Evolutionary conservation across 2,797 vertebrate genomes (phyloP), one percentile per base, ranked within the genome.

Genomic region (Enteromius radiatus): DNA sequence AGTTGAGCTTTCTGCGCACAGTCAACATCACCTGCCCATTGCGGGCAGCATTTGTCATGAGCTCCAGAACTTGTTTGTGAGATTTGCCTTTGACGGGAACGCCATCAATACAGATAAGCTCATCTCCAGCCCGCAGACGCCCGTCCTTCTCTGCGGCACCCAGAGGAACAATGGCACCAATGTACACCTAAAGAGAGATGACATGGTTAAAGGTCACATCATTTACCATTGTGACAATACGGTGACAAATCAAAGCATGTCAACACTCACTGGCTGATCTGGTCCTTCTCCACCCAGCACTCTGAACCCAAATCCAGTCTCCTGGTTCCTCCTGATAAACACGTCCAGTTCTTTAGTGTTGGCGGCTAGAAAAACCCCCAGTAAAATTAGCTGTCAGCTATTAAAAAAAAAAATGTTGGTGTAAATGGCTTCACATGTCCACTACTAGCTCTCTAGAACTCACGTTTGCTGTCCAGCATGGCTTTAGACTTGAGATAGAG

Each of bases 231-330:
- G 63, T 69, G 47, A 56, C 23, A 67, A 33, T 63, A 64, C 14
- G 33, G 61, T 26, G 52, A 14, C 7, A 8, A 26, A 59, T 59
- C 4, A 26, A 54, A 38, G 70, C 26, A 36, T 23, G 23, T 41
- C 43, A 71, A 71, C 0, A 88, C 97, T 94, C 91, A 99, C 98
- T 5, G 98, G 96, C 80, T 99, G 97, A 84, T 99, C 98, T 0
- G 97, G 96, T n/a, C 97, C 98, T 23, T 99, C 98, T 82, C 98
- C 98, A 80, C 98, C 98, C 0, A 99, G 95, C 49, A 99, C 97
- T 38, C 98, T 93, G 93, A 99, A 99, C 73, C 98, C 98, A 86
- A 99, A 99, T 59, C 98, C 98, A 0, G 97, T 98, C 88, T 99
- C 98, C 88, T 99, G 97, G 88, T 98, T 98, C 86, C 98, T 94